phyloP scores from a whole-genome alignment of 2,113 vertebrate species.

The Triplophysa siluroides region DNA sequence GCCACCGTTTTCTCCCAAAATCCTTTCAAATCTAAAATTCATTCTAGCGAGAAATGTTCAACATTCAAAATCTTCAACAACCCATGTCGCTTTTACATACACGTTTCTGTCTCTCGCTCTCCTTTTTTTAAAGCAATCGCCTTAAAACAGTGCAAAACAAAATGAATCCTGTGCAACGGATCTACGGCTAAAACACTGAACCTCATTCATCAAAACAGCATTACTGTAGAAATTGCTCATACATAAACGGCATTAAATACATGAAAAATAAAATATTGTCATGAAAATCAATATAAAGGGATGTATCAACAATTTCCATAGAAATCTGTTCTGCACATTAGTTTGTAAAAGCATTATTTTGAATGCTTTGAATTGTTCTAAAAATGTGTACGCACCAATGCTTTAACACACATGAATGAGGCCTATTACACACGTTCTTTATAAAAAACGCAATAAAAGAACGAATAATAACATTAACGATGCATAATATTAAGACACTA shows the following conservation, averaged over 20 bases:
- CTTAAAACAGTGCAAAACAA: slow-evolving; percentile 77
- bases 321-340: not conserved
- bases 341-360: not conserved
- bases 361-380: too few relatives aligned
- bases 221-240: too few relatives aligned
- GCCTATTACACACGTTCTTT: slow-evolving; percentile 15
- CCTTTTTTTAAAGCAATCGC: slow-evolving; percentile 59
- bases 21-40: slow-evolving; percentile 15
- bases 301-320: too few relatives aligned
- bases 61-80: slow-evolving; percentile 42
- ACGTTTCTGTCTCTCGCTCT: not conserved
- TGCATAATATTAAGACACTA: slow-evolving; percentile 63
- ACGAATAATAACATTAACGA: slow-evolving; percentile 60
- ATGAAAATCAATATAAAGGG: too few relatives aligned
- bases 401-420: not conserved
- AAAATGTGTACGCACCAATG: too few relatives aligned
- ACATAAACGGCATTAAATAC: too few relatives aligned
- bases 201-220: not conserved
- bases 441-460: slow-evolving; percentile 53
- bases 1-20: slow-evolving; percentile 66
- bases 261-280: too few relatives aligned
- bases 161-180: slow-evolving; percentile 73
- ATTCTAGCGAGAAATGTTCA: slow-evolving; percentile 26
- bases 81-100: slow-evolving; percentile 50
- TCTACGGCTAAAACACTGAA: slow-evolving; percentile 59